Base-by-base conservation (phyloP, 2,888 invertebrate species). In the Ariolimax columbianus region DNA sequence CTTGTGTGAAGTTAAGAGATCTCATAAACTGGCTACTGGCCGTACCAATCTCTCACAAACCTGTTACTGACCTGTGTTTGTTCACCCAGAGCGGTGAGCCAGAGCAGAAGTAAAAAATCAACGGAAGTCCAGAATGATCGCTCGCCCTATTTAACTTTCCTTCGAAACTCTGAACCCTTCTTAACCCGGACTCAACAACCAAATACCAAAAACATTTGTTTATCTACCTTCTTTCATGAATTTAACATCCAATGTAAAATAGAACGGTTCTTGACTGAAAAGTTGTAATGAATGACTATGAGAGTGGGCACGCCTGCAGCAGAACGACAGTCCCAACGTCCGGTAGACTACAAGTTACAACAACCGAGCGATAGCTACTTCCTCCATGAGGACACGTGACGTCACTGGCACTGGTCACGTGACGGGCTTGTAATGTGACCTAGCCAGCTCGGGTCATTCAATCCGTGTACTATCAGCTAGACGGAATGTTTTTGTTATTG, bases 201-300 rank as follows among this genome's bases (percentile, higher is more conserved):
- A 23, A n/a, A 75, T 9, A 43, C 17, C 4, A 36, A n/a, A 55
- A 23, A 55, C 17, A 55, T 75, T 2, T 47, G 3, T 47, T n/a
- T 17, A 11, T 75, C 40, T 72, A 75, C 73, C 73, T 75, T 75
- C 47, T 75, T 47, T 75, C 73, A 75, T 75, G 73, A 75, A 75
- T 75, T 55, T 70, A 47, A 17, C 7, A 47, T 75, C 43, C 73
- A 47, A 17, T 75, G 30, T 47, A 43, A 47, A 38, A n/a, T n/a
- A 30, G 30, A 3, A 47, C 47, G n/a, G 30, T 75, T 43, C n/a
- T 47, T 43, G 33, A 38, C 1, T 70, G 17, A 26, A 75, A 47
- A 11, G 47, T 30, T 43, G 30, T 17, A 47, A 47, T 75, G 30
- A 75, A 30, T 47, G n/a, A 75, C 43, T 47, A n/a, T n/a, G n/a